A percentile compares a stretch with the other conserved stretches of the same genome.
Conservation (phyloP, 2,888 invertebrate species). For the Drosophila multiciliata region DNA sequence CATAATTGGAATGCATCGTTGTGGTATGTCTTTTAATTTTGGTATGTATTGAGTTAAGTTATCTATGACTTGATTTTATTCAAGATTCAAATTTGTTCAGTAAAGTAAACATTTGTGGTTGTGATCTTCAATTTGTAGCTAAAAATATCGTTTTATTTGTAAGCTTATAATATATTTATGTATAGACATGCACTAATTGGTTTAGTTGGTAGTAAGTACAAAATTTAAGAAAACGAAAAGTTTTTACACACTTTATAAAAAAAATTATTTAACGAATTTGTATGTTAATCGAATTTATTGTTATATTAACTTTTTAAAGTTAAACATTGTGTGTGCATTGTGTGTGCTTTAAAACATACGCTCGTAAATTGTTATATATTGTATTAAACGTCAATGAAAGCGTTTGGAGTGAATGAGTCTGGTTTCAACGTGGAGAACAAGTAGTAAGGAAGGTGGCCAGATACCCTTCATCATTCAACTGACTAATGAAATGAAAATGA, state of each 20-base stretch:
- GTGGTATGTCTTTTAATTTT: conserved; percentile 70
- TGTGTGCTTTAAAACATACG: conserved; percentile 1
- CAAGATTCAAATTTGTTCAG: conserved; percentile 1
- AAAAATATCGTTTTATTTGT: conserved; percentile 14
- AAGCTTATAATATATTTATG: conserved; percentile 4
- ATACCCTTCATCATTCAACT: conserved; percentile 11
- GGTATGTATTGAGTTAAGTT: conserved; percentile 60
- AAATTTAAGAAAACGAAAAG: conserved; percentile 10
- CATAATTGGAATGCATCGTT: conserved; percentile 62
- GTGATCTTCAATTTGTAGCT: conserved; percentile 48
- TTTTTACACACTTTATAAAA: conserved; percentile 31
- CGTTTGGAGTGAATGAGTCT: conserved; percentile 6
- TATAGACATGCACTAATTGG: conserved; percentile 6
- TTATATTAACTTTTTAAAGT: conserved; percentile 31
- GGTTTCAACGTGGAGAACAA: conserved; percentile 39
- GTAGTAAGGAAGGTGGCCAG: conserved; percentile 4
- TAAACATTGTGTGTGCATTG: conserved; percentile 5
- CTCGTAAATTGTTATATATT: conserved; percentile 2
- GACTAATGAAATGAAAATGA: conserved; percentile 21
- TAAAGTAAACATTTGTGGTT: conserved; percentile 43
- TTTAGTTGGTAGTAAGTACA: conserved; percentile 5
- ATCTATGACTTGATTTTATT: neutral
- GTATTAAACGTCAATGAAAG: neutral
- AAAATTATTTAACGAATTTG: conserved; percentile 24
- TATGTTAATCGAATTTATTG: conserved; percentile 51